phyloP scores from a whole-genome alignment of 2,888 invertebrate species.

The Heliconius cydno region DNA sequence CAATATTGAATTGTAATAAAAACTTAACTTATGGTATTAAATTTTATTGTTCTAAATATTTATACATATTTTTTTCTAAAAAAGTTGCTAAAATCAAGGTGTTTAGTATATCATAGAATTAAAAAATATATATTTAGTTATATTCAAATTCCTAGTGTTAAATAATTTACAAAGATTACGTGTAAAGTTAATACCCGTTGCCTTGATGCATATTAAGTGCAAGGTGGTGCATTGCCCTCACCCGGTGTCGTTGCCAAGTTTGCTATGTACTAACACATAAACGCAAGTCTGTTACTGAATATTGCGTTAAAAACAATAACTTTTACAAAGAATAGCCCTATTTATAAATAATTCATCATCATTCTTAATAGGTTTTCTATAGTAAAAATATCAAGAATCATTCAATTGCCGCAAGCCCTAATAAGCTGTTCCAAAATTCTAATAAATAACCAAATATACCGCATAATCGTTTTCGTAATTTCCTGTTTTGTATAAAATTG shows the following conservation, averaged over 20 bases:
- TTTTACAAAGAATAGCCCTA: neutral
- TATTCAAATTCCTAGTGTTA: neutral
- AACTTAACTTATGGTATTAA: too few species aligned
- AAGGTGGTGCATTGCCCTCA: conserved; percentile 77
- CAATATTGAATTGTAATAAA: neutral
- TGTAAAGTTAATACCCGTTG: conserved; percentile 50
- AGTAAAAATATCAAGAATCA: conserved; percentile 9
- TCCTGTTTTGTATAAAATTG: conserved; percentile 53
- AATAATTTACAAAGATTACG: conserved; percentile 40
- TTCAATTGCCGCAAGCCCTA: conserved; percentile 11
- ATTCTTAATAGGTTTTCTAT: neutral
- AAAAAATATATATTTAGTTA: neutral
- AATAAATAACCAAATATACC: conserved; percentile 46
- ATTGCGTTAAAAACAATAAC: conserved; percentile 23
- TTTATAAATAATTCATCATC: neutral
- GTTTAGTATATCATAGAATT: too few species aligned
- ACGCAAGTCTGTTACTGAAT: conserved; percentile 23
- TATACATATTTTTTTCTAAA: too few species aligned
- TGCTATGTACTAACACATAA: conserved; percentile 35
- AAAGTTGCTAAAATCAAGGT: too few species aligned
- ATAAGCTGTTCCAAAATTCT: conserved; percentile 13
- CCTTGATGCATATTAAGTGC: conserved; percentile 77
- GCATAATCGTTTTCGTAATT: conserved; percentile 58
- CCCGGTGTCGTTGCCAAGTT: conserved; percentile 60
- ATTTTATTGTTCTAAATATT: too few species aligned